Conservation (phyloP, 2,797 vertebrate genomes). For the Echeneis naucrates region DNA sequence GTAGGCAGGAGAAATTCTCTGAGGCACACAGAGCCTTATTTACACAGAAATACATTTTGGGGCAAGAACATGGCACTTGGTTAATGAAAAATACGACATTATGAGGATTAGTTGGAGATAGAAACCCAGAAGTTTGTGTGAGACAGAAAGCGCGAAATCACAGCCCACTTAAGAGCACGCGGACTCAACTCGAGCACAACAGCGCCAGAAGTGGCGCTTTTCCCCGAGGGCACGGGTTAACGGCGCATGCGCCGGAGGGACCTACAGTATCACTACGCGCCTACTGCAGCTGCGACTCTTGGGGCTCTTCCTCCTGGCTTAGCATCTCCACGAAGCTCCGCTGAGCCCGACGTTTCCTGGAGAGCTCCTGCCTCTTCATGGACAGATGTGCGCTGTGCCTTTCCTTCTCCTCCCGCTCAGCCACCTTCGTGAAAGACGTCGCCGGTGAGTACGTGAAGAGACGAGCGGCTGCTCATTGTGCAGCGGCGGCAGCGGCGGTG, state of each 20-base stretch:
- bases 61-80: no score
- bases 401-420: neutral
- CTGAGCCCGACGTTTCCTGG: conserved; percentile 1
- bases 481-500: neutral
- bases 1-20: neutral
- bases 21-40: no score
- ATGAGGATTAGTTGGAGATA: neutral
- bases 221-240: neutral
- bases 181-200: no score
- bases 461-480: conserved; percentile 21
- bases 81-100: no score
- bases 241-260: conserved; percentile 38
- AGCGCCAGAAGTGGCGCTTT: no score
- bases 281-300: conserved; percentile 39
- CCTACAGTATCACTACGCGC: conserved; percentile 21
- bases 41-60: no score
- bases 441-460: conserved; percentile 38
- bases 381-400: conserved; percentile 29
- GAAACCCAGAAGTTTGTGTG: neutral
- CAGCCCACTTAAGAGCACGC: no score
- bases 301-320: conserved; percentile 39
- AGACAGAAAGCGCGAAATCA: neutral
- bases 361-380: conserved; percentile 6
- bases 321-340: conserved; percentile 44
- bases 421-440: conserved; percentile 2